phyloP scores from a whole-genome alignment of 2,888 invertebrate genomes.

The Dinocampus coccinellae region DNA sequence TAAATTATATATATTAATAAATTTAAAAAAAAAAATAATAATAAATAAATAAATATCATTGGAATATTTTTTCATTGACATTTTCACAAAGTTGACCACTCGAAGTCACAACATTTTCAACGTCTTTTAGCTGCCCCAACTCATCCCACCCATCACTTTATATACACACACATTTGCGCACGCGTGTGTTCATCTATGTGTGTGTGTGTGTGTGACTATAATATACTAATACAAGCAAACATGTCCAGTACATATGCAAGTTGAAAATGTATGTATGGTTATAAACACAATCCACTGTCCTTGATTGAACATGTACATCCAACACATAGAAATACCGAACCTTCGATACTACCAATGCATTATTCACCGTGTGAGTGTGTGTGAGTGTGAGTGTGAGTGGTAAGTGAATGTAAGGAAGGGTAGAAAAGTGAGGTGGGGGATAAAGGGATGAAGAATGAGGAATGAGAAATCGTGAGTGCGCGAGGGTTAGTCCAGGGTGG shows the following conservation, averaged over 20 bases:
- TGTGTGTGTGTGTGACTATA: too few relatives aligned
- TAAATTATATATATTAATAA: too few relatives aligned
- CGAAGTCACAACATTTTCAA: slow-evolving; percentile 46
- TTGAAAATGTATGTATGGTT: slow-evolving; percentile 17
- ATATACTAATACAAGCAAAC: slow-evolving; percentile 7
- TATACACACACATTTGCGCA: slow-evolving; percentile 6
- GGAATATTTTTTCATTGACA: slow-evolving; percentile 31
- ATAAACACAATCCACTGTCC: slow-evolving; percentile 18
- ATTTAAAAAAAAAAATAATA: too few relatives aligned
- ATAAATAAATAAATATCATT: too few relatives aligned
- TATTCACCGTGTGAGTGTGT: background rate
- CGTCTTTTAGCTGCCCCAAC: slow-evolving; percentile 61
- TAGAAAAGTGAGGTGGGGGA: slow-evolving; percentile 32
- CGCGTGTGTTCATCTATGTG: background rate
- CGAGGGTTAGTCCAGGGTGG: slow-evolving; percentile 58
- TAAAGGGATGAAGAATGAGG: slow-evolving; percentile 42
- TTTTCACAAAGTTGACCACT: slow-evolving; percentile 52
- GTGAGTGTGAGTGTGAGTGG: background rate
- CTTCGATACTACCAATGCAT: too few relatives aligned
- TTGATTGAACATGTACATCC: slow-evolving; percentile 21
- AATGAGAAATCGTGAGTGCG: slow-evolving; percentile 48
- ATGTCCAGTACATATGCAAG: background rate
- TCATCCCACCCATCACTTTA: background rate
- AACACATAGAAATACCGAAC: slow-evolving; percentile 26
- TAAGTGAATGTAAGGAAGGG: slow-evolving; percentile 40